Base-by-base conservation (phyloP, 2,797 vertebrate species). In the Ibycter americanus region DNA sequence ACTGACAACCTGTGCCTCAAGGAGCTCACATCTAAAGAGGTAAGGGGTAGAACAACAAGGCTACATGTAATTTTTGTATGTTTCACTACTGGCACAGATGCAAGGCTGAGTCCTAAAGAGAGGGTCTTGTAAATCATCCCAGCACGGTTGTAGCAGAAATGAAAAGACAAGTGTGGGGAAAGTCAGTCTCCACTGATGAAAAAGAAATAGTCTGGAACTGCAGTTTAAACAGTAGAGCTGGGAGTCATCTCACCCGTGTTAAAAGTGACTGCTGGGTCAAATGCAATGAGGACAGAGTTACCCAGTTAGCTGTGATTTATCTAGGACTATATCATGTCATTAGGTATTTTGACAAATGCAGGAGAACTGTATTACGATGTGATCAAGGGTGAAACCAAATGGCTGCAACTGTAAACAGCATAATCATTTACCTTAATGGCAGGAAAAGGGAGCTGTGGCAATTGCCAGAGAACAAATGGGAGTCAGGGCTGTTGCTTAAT, bases 181-280 rank as follows among this genome's bases (percentile, higher is more conserved):
- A 85, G 5, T 8, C 54, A 55, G 18, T 26, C n/a, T 90, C 32
- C 26, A 61, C 15, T 32, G 20, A 52, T 9, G 22, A 61, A 80
- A 91, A 42, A 26, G 6, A 59, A 78, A 79, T 4, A 49, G 22
- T 32, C 27, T 46, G 20, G 16, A 65, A 65, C 73, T 77, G 11
- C 44, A 81, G 12, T 54, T 86, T 83, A 80, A 83, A 54, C 20
- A 32, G 16, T 22, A 62, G 8, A 80, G 31, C 54, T 65, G 34
- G 15, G 29, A 47, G 22, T 70, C 23, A 61, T 23, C 46, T 80
- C 0, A 0, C 6, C 8, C 8, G 26, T 17, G 31, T 59, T 80
- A 72, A 61, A 66, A 31, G 27, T 58, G 54, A 72, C 7, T 26
- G 36, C 15, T 44, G 12, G 20, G 54, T 83, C 32, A 54, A 79